Base-by-base conservation (phyloP, 2,113 vertebrate genomes). In the Lathamus discolor region DNA sequence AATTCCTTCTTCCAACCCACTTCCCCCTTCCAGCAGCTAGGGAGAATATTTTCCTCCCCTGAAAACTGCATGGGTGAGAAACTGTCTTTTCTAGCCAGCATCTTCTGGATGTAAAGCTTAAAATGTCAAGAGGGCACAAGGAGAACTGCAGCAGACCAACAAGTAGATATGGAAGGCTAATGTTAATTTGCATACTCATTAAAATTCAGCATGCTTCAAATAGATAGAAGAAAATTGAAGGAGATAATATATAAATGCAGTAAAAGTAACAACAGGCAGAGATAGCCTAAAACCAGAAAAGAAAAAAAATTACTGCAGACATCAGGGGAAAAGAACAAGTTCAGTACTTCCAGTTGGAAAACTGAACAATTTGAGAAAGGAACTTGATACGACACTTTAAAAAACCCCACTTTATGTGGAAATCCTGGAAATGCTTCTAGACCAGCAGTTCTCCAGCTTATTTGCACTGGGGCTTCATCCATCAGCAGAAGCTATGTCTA, bases 151-250 rank as follows among this genome's bases (percentile, higher is more conserved):
- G 44, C 67, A 94, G 94, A 55, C 63, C 90, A 95, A 72, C 59
- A 88, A 94, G 69, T 90, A 85, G 90, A 79, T 62, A 33, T 37
- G 49, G 13, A 92, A 86, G 39, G 64, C 29, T 87, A 93, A 93
- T 54, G 8, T 62, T 59, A 73, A 94, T 96, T 96, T 91, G 78
- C 91, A 92, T 95, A 83, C 9, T 84, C 63, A 89, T 94, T 95
- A 93, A 91, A 96, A 96, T 96, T 95, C 92, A 85, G 15, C 63
- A 74, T 80, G 79, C 62, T 92, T 94, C 88, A 93, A 92, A 93
- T 76, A 88, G 69, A 91, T 75, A 85, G 62, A 92, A 90, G 85
- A 94, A 95, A 95, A 90, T 54, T 66, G 74, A 91, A 85, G 49
- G 22, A 87, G 57, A 85, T 91, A 87, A 92, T 43, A n/a, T 22